Evolutionary conservation across 2,797 vertebrate genomes (phyloP).

Genomic region (Psittacula echo): DNA sequence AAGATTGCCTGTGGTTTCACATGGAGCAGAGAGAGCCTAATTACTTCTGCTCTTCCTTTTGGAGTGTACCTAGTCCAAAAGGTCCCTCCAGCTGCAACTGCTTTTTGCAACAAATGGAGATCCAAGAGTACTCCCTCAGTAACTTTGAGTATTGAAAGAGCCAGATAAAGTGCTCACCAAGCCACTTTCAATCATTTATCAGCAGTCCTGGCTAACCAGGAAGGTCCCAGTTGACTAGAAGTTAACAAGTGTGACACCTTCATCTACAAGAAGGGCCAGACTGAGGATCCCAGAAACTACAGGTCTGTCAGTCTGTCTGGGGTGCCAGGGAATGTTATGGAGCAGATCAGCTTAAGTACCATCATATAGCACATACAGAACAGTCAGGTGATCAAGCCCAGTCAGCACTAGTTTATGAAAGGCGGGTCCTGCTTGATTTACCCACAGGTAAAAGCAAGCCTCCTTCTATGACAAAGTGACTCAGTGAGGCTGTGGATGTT

Average conservation of each 20-base stretch:
- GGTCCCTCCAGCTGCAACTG: not conserved
- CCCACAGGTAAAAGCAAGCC: not conserved
- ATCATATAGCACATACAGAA: not conserved
- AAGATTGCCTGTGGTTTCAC: not conserved
- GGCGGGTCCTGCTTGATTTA: not conserved
- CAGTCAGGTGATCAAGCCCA: not conserved
- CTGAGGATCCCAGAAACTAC: not conserved
- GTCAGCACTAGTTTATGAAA: not conserved
- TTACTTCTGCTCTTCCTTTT: not conserved
- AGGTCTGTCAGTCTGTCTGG: not conserved
- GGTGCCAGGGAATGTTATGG: accelerated
- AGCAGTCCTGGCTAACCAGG: not conserved
- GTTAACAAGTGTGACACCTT: not conserved
- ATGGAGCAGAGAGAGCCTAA: not conserved
- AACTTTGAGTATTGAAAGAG: not conserved
- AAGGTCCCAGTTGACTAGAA: not conserved
- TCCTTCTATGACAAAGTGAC: not conserved
- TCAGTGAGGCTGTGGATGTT: not conserved
- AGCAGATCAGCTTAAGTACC: not conserved
- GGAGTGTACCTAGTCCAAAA: accelerated
- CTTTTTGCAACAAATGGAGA: not conserved
- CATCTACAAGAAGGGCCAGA: not conserved
- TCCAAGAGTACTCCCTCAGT: not conserved
- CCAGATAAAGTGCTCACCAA: not conserved
- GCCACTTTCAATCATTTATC: not conserved